phyloP scores from a whole-genome alignment of 2,113 vertebrate species.

The Vidua chalybeata region DNA sequence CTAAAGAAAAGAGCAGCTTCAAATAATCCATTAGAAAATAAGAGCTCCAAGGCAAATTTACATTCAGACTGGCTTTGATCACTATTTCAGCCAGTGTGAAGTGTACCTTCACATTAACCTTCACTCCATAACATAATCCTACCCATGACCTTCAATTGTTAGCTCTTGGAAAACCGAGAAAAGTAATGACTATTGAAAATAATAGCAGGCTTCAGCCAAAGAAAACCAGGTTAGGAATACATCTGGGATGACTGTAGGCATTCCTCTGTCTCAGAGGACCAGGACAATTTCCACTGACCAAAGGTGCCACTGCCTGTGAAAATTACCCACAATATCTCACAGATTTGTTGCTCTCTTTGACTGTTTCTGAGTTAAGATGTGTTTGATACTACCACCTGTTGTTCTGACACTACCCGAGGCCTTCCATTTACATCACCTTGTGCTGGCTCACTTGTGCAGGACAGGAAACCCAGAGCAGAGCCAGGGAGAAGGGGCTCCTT shows the following conservation, averaged over 20 bases:
- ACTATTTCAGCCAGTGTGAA: background rate
- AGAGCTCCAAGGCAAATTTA: background rate
- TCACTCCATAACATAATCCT: background rate
- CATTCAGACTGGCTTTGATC: background rate
- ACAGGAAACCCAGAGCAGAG: background rate
- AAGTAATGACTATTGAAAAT: background rate
- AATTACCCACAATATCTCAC: background rate
- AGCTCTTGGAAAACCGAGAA: background rate
- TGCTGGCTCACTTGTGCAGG: background rate
- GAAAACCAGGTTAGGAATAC: background rate
- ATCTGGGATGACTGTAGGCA: background rate
- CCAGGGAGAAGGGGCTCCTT: background rate
- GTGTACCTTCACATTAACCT: background rate
- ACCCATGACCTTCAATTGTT: background rate
- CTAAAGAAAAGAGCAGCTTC: background rate
- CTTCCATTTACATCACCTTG: background rate
- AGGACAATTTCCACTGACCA: background rate
- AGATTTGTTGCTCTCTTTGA: background rate
- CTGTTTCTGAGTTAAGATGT: background rate
- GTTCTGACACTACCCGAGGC: background rate
- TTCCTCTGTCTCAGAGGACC: background rate
- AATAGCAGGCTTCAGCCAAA: background rate
- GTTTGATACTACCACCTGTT: background rate
- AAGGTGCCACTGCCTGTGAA: background rate
- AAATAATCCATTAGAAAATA: background rate